Conservation (phyloP, 2,113 vertebrate species). For the Pachyramphus minor region DNA sequence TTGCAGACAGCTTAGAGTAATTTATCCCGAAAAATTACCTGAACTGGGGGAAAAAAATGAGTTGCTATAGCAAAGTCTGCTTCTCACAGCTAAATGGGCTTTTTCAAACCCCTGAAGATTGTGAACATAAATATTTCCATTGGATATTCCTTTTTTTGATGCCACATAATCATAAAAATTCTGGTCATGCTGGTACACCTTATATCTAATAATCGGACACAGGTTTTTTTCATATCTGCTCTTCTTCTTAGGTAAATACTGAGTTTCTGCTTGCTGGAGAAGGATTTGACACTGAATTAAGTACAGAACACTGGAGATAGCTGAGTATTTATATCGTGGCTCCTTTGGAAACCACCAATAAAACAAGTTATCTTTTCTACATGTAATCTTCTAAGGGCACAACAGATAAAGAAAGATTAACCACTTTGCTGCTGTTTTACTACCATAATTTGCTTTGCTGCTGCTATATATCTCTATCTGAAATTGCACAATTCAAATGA, state of each 20-base stretch:
- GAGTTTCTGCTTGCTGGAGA: not conserved
- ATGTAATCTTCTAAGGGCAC: not conserved
- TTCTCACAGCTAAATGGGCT: not conserved
- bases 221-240: not conserved
- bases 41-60: not conserved
- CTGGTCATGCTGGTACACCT: not conserved
- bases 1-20: not conserved
- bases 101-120: not conserved
- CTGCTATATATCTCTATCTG: not conserved
- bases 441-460: not conserved
- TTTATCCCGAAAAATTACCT: not conserved
- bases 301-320: not conserved
- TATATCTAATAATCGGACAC: not conserved
- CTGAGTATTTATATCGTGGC: not conserved
- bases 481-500: not conserved
- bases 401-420: not conserved
- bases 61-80: not conserved
- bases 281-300: not conserved
- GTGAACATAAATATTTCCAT: not conserved
- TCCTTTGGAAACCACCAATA: not conserved
- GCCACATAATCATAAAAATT: not conserved
- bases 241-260: not conserved
- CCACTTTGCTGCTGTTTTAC: not conserved
- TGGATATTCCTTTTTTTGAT: not conserved
- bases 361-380: not conserved